Evolutionary conservation across 2,797 vertebrate genomes (phyloP).

Genomic region (Coluber constrictor): DNA sequence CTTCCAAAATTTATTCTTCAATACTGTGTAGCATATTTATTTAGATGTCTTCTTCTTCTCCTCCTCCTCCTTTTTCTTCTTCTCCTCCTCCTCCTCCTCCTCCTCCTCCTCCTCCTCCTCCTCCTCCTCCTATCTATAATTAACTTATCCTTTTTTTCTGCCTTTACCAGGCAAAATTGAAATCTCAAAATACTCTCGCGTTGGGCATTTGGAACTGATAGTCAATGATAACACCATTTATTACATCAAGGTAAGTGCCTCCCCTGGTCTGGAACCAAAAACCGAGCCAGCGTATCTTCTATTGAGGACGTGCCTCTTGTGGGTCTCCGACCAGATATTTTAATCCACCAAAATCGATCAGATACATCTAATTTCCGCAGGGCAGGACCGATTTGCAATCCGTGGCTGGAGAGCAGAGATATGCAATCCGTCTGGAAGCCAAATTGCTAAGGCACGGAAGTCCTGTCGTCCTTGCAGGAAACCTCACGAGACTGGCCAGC

Average conservation of each 20-base stretch:
- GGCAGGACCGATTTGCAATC: slow-evolving; percentile 74
- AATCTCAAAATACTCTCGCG: slow-evolving; percentile 65
- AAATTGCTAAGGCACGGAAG: slow-evolving; percentile 73
- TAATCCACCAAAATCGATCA: not conserved
- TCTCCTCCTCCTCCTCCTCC: too few relatives aligned
- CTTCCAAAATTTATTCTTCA: too few relatives aligned
- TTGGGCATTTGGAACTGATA: slow-evolving; percentile 77
- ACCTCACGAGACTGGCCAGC: slow-evolving; percentile 75
- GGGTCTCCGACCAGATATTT: not conserved
- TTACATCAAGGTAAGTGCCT: slow-evolving; percentile 76
- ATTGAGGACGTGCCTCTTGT: not conserved
- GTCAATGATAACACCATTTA: slow-evolving; percentile 74
- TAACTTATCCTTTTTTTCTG: not conserved
- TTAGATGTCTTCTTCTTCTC: too few relatives aligned
- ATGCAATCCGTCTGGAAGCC: slow-evolving; percentile 77
- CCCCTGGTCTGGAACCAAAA: not conserved
- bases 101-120: too few relatives aligned
- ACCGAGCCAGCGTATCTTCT: too few relatives aligned
- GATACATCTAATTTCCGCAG: slow-evolving; percentile 57
- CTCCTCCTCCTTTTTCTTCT: too few relatives aligned
- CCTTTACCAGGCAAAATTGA: slow-evolving; percentile 76
- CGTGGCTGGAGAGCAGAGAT: slow-evolving; percentile 71
- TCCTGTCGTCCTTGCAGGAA: slow-evolving; percentile 80
- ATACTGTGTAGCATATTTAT: not conserved
- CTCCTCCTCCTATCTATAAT: not conserved